Base-by-base conservation (phyloP, 2,797 vertebrate genomes). In the Coilia nasus region DNA sequence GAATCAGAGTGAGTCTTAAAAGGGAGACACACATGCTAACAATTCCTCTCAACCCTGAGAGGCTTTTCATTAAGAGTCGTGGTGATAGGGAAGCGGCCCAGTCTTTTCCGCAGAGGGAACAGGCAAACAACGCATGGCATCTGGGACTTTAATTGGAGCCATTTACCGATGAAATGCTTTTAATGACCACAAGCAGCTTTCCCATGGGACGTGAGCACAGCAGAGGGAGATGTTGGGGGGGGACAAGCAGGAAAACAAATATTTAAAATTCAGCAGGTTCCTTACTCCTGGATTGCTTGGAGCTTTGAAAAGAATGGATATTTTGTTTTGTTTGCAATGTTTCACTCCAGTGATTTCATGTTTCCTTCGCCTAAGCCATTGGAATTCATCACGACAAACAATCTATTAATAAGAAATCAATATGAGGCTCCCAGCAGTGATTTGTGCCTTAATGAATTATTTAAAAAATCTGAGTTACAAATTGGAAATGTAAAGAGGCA, bases 371-470 rank as follows among this genome's bases (percentile, higher is more conserved):
- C 92, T 87, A 85, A 92, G 90, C 90, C 89, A 91, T 91, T 91
- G 91, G 91, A 75, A 93, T 93, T 92, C 93, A 92, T 93, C 89
- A 91, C 86, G 90, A 91, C 92, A 94, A 95, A 95, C 91, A 94
- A 90, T 88, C 91, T 92, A 94, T 95, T 95, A 94, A 94, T 94
- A 95, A 93, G 84, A 93, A 95, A 94, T 94, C 92, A 93, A 92
- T 93, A 87, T 87, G 84, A 92, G 86, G 85, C 87, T 94, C 93
- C 91, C 91, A 90, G 91, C 91, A 87, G 91, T 91, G 90, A 91
- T 94, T 92, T 90, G 91, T 92, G 89, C 25, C 85, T 89, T 93
- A 93, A 94, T 94, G 90, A 92, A 92, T 94, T 92, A 93, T 92
- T 92, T 85, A 94, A 93, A 94, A 91, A 88, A 88, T 93, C 86